These are phyloP conservation scores for Julus scanicus DNA, from an alignment of 2,888 invertebrate species.

Conservation along the genomic window DNA sequence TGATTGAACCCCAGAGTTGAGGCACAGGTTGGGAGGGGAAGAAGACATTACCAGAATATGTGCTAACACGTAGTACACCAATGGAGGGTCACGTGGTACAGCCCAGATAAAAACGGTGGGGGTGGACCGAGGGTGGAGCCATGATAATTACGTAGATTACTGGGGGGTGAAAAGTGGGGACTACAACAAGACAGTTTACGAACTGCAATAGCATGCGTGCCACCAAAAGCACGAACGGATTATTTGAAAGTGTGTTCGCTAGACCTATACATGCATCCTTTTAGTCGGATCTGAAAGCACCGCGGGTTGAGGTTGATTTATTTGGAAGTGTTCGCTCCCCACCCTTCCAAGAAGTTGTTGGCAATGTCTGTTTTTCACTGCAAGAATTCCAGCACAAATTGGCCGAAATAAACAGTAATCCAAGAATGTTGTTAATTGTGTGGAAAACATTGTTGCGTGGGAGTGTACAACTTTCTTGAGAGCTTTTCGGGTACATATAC, in stretches of 20 bases:
- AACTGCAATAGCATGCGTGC: background rate
- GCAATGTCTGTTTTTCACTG: background rate
- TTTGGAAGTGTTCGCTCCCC: background rate
- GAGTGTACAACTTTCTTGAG: too few species aligned
- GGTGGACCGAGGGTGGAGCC: background rate
- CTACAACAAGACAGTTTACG: background rate
- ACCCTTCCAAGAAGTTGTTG: background rate
- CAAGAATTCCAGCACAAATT: background rate
- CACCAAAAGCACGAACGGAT: background rate
- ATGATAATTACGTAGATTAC: slow-evolving; percentile 4
- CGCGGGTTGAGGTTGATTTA: background rate
- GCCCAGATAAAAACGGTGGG: background rate
- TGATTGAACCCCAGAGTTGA: slow-evolving; percentile 38
- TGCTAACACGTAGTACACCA: slow-evolving; percentile 11
- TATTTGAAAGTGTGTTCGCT: background rate
- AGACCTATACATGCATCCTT: background rate
- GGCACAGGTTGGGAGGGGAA: slow-evolving; percentile 39
- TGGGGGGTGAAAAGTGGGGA: background rate
- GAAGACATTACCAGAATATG: slow-evolving; percentile 13
- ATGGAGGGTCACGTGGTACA: background rate
- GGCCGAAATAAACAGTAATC: background rate
- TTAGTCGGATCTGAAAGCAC: background rate
- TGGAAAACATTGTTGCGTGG: too few species aligned
- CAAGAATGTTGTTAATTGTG: too few species aligned
- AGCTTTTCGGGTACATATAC: too few species aligned